Base-by-base conservation (phyloP, 1,140 invertebrate genomes). In the Penaeus japonicus region DNA sequence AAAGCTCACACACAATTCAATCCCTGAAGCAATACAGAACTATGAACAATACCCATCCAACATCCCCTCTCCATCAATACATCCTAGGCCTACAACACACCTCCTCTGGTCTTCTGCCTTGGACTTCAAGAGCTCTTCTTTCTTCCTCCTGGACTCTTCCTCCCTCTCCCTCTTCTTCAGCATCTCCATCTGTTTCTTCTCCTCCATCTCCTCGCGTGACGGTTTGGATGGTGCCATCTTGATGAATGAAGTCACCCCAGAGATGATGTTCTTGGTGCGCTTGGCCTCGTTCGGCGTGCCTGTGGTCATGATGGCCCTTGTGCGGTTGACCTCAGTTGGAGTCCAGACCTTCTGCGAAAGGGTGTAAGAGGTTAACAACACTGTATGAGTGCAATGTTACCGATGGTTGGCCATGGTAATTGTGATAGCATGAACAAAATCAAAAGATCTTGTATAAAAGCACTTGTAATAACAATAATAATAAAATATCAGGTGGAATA, bases 111-210 rank as follows among this genome's bases (percentile, higher is more conserved):
- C 88, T 73, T 89, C 89, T 17, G 70, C 62, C 55, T 81, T 87
- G 15, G 47, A 32, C 32, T 65, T 47, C 62, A 90, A 22, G 12
- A 83, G 35, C 35, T 90, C 89, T 53, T 90, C 90, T 27, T 89
- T 89, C 59, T 90, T 90, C 47, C 77, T 79, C 27, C 70, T 35
- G 15, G 85, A 81, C 27, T 89, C 90, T n/a, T 90, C 84, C 39
- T 87, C 90, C 12, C 83, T 77, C 59, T 90, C 89, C 22, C 75
- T 78, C 70, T 90, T 90, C 73, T 70, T 87, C 55, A 73, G 24
- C 12, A 89, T 17, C 55, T 90, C 90, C 35, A 57, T 35, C 15
- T 82, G 85, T 30, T 87, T 87, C 27, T 73, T 54, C 32, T 86
- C 70, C 78, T 89, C 90, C 18, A 89, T 20, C 32, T 90, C 84